Conservation (phyloP, 2,888 invertebrate genomes). For the Campopleginae sp. region DNA sequence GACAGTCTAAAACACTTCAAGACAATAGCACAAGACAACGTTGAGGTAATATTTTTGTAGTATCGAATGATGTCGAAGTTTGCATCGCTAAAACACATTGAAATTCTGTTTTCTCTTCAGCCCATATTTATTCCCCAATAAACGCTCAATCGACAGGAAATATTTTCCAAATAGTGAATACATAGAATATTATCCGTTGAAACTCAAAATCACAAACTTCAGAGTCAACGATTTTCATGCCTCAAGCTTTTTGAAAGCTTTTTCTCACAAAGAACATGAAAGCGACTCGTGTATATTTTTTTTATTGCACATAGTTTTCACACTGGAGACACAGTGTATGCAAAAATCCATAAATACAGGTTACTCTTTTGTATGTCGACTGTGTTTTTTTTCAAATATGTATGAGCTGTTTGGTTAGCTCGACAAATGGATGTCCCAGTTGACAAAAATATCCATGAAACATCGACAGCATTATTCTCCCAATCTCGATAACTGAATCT, state of each 20-base stretch:
- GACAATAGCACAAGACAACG: slow-evolving; percentile 89
- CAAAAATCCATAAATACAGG: neutral
- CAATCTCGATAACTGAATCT: neutral
- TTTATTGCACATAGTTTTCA: neutral
- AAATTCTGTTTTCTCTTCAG: too few relatives aligned
- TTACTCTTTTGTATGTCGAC: neutral
- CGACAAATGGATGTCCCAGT: neutral
- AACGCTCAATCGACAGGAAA: too few relatives aligned
- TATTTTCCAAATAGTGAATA: too few relatives aligned
- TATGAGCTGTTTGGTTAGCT: slow-evolving; percentile 6
- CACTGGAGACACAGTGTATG: neutral
- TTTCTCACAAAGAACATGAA: neutral
- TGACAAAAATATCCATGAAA: slow-evolving; percentile 31
- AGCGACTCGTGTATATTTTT: neutral
- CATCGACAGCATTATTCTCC: neutral
- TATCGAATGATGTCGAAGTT: neutral
- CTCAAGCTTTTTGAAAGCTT: neutral
- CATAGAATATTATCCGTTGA: too few relatives aligned
- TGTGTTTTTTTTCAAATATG: slow-evolving; percentile 3
- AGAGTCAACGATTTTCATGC: neutral
- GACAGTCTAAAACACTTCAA: slow-evolving; percentile 94
- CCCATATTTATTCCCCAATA: too few relatives aligned
- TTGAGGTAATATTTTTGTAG: slow-evolving; percentile 85
- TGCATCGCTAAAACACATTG: too few relatives aligned
- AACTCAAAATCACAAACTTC: too few relatives aligned